Base-by-base conservation (phyloP, 2,113 vertebrate genomes). In the Physeter macrocephalus region DNA sequence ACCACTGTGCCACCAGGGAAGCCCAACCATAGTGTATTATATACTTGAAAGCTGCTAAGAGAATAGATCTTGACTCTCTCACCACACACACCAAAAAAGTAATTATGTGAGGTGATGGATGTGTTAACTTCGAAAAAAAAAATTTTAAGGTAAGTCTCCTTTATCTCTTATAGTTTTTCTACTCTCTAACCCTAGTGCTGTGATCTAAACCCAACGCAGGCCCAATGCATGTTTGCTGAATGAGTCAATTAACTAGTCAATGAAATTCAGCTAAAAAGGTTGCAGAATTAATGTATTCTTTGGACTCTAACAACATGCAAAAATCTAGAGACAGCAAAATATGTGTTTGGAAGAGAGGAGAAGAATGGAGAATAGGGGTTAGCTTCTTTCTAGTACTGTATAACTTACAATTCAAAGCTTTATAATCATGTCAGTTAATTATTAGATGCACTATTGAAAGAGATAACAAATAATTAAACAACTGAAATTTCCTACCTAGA, bases 341-440 rank as follows among this genome's bases (percentile, higher is more conserved):
- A 64, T 13, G 12, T 41, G 39, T 93, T 77, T 94, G 57, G 43
- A 88, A 39, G 66, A 41, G 6, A 95, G n/a, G 74, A 84, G 46
- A 71, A 59, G 25, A 66, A 3, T 69, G 1, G 36, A 66, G n/a
- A 93, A 74, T 39, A 66, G 6, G 27, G 5, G 29, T 85, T 96
- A 81, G 14, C 49, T 31, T 95, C 64, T 85, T 41, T 91, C 46
- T 49, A 46, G 8, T 10, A 90, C 18, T 83, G 74, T 81, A 36
- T 64, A 81, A 93, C 43, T 85, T 93, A 81, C 2, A 88, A n/a
- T 85, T 88, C 34, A 87, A 49, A 75, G 43, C 36, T 94, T 88
- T 84, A 75, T 59, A 95, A 87, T 96, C 52, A 94, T 62, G 49
- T 84, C 59, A 66, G 78, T 93, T 90, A 74, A 61, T 90, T 96